Evolutionary conservation across 2,797 vertebrate species (phyloP).

Genomic region (Catostomus latipinnis): DNA sequence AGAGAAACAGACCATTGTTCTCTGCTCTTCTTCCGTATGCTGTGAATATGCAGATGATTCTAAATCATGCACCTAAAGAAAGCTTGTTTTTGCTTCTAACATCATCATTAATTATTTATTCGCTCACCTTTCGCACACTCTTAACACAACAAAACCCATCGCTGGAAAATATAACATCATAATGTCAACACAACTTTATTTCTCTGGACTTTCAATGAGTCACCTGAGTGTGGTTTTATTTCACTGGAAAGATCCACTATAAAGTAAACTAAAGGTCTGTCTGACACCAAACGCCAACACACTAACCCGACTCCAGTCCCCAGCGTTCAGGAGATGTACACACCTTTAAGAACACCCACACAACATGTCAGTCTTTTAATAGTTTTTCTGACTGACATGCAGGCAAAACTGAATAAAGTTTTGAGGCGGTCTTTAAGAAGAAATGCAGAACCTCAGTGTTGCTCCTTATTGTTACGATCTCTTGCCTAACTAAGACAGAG

Average conservation of each 20-base stretch:
- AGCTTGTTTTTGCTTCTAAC: neutral
- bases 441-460: conserved; percentile 11
- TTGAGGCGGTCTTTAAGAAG: neutral
- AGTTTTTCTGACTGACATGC: neutral
- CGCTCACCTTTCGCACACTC: conserved; percentile 46
- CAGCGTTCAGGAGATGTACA: conserved; percentile 9
- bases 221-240: conserved; percentile 35
- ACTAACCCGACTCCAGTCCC: conserved; percentile 2
- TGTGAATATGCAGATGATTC: neutral
- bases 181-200: conserved; percentile 20
- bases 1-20: neutral
- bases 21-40: neutral
- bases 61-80: neutral
- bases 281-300: conserved; percentile 51
- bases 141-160: conserved; percentile 28
- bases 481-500: conserved; percentile 36
- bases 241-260: conserved; percentile 51
- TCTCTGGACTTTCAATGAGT: conserved; percentile 34
- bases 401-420: conserved; percentile 1
- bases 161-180: conserved; percentile 48
- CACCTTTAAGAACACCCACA: conserved; percentile 39
- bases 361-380: conserved; percentile 6
- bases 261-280: conserved; percentile 33
- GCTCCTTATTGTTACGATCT: conserved; percentile 13
- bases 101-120: neutral